Evolutionary conservation across 2,113 vertebrate species (phyloP).

Genomic region (Desmodus rotundus): DNA sequence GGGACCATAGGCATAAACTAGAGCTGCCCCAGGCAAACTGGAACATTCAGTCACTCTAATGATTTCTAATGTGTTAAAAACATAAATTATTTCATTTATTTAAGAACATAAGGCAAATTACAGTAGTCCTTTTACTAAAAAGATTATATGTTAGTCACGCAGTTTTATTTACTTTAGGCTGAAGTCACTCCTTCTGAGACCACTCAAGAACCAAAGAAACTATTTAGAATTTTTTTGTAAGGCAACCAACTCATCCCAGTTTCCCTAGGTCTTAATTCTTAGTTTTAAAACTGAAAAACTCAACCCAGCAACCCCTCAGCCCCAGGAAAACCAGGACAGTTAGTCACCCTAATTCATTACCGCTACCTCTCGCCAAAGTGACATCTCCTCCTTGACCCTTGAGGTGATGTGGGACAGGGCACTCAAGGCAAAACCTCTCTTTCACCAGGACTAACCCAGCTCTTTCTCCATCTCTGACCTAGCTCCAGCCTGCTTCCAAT

Average conservation of each 20-base stretch:
- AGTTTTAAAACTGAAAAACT: constrained; percentile 1
- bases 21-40: not conserved
- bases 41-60: not conserved
- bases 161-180: not conserved
- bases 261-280: not conserved
- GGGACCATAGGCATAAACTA: not conserved
- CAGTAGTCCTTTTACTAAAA: not conserved
- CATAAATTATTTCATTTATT: constrained; percentile 4
- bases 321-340: not conserved
- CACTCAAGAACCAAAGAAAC: not conserved
- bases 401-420: not conserved
- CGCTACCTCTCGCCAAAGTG: not conserved
- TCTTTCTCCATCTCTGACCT: not conserved
- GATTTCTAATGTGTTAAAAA: constrained; percentile 32
- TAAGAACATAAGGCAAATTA: constrained; percentile 8
- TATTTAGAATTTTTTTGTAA: not conserved
- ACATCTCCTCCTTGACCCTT: not conserved
- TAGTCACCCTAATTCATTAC: not conserved
- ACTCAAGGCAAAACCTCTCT: not conserved
- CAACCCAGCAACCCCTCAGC: not conserved
- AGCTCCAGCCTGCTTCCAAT: not conserved
- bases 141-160: not conserved
- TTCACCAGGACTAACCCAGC: not conserved
- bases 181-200: not conserved
- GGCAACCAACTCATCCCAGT: not conserved